These are phyloP conservation scores for Eonycteris spelaea DNA, from an alignment of 2,113 vertebrate genomes.

Conservation along the genomic window DNA sequence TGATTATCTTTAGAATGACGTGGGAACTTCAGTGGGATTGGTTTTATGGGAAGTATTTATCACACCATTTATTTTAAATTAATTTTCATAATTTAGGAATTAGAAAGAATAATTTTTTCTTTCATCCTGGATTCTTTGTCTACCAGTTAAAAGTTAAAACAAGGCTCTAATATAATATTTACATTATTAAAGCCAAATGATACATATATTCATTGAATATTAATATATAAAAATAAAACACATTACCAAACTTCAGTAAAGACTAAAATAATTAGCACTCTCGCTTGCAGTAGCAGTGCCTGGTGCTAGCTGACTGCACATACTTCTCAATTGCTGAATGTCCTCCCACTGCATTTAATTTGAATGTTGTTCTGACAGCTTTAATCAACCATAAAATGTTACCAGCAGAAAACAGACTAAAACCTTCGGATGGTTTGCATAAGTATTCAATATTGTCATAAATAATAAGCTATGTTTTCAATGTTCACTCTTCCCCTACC, in stretches of 20 bases:
- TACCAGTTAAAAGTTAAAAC: not conserved
- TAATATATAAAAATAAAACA: not conserved
- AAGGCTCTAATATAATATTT: not conserved
- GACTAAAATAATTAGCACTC: not conserved
- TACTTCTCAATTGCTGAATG: not conserved
- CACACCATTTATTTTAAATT: not conserved
- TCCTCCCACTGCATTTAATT: constrained; percentile 1
- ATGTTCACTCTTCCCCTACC: not conserved
- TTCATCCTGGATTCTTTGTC: not conserved
- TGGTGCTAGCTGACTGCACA: not conserved
- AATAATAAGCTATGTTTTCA: constrained; percentile 41
- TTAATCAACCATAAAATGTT: constrained; percentile 69
- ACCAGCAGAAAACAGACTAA: constrained; percentile 48
- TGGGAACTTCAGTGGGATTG: not conserved
- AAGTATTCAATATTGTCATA: constrained; percentile 46
- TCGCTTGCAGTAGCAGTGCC: not conserved
- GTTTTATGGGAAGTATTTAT: not conserved
- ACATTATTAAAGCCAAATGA: not conserved
- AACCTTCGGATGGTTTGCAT: constrained; percentile 12
- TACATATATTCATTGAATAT: not conserved
- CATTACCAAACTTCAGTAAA: not conserved
- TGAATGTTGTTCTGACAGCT: constrained; percentile 68
- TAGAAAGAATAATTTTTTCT: not conserved
- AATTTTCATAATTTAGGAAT: not conserved
- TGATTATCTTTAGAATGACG: not conserved